These are phyloP conservation scores for Chrysolina oricalcia DNA, from an alignment of 2,888 invertebrate species.

Conservation along the genomic window DNA sequence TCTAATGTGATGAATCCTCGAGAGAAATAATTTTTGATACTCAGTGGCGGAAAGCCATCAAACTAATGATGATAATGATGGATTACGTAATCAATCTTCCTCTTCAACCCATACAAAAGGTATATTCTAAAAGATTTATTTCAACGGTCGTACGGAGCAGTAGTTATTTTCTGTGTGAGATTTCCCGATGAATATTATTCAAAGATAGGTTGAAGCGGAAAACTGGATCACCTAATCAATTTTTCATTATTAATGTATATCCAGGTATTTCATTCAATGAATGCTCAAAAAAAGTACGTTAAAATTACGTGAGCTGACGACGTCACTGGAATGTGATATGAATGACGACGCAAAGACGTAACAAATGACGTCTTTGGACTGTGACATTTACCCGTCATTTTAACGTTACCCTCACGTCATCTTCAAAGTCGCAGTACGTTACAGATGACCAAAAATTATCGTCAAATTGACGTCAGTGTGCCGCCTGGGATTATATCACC, in stretches of 20 bases:
- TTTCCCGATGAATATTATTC: not conserved
- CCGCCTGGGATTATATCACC: too few relatives aligned
- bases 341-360: not conserved
- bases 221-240: too few relatives aligned
- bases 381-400: slow-evolving; percentile 3
- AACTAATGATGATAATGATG: too few relatives aligned
- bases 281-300: not conserved
- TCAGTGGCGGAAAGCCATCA: too few relatives aligned
- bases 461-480: not conserved
- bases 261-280: too few relatives aligned
- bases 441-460: not conserved
- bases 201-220: too few relatives aligned
- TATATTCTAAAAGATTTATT: too few relatives aligned
- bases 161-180: not conserved
- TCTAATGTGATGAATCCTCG: not conserved
- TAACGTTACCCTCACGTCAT: not conserved
- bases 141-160: not conserved
- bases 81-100: too few relatives aligned
- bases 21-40: too few relatives aligned
- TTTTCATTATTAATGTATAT: too few relatives aligned
- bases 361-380: slow-evolving; percentile 1
- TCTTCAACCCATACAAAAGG: too few relatives aligned
- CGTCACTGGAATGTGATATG: not conserved
- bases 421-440: slow-evolving; percentile 1
- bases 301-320: not conserved